Evolutionary conservation across 2,888 invertebrate genomes (phyloP), one percentile per base, ranked within the genome.

Genomic region (Aplocera efformata): DNA sequence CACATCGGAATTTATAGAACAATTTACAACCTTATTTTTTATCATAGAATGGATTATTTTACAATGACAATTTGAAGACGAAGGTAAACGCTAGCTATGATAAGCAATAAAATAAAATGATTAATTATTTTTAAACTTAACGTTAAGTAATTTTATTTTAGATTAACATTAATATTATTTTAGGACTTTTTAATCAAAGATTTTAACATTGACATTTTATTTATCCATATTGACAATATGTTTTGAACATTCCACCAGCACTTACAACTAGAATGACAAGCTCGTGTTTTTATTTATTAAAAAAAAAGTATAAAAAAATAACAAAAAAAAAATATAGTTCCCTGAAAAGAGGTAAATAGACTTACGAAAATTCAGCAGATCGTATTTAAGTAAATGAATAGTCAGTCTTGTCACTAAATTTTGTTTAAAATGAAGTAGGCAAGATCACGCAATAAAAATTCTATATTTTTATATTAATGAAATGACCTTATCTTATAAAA

Each of bases 11-110:
- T 79, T 79, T 74, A 78, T 72, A 66, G 69, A 81, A 75, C 67
- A 78, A 80, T 84, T 79, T 86, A 86, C 85, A 86, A 84, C 80
- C 85, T 86, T 84, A 85, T 61, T 56, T 42, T n/a, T 33, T 47
- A 72, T 77, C 71, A 41, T 32, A 57, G 67, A 64, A 70, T 71
- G 70, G 60, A 58, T 66, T 74, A 76, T 68, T 75, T 72, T 83
- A 83, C 83, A 83, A 78, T 81, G 81, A 71, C 17, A 41, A 53
- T 30, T 41, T 53, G 50, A 62, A 60, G 53, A 60, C 53, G 63
- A 57, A 47, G 55, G 48, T 33, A 25, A 23, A 27, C 10, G 22
- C 11, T 10, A n/a, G 30, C 6, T n/a, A 30, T 22, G 22, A 24
- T 11, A 22, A 32, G 13, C 8, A 3, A 28, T 32, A 7, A 30